phyloP scores from a whole-genome alignment of 2,113 vertebrate genomes.

The Paracyprichromis sp. region DNA sequence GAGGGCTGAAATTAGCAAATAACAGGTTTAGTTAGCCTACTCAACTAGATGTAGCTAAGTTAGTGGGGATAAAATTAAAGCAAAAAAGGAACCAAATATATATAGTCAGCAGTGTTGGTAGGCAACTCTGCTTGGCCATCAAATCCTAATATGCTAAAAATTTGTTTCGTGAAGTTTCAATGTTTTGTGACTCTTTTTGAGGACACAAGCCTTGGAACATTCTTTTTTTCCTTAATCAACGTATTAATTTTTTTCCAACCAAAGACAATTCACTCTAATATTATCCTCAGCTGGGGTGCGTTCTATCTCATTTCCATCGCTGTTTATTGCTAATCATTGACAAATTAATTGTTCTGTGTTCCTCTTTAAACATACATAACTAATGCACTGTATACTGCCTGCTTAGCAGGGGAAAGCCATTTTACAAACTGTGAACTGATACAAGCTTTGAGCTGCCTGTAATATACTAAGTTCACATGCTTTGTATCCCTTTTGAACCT shows the following conservation, averaged over 20 bases:
- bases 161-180: not conserved
- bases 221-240: not conserved
- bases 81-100: not conserved
- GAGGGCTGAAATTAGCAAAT: not conserved
- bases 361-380: constrained; percentile 22
- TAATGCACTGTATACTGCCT: constrained; percentile 8
- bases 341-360: constrained; percentile 7
- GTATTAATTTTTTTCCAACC: not conserved
- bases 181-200: not conserved
- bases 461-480: not conserved
- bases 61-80: not conserved
- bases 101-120: not conserved
- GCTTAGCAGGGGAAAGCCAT: not conserved
- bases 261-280: not conserved
- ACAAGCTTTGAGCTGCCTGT: not conserved
- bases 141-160: not conserved
- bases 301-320: constrained; percentile 5
- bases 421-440: not conserved
- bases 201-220: not conserved
- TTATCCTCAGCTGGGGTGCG: not conserved
- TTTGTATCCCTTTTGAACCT: not conserved
- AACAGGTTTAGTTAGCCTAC: not conserved
- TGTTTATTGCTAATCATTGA: constrained; percentile 21
- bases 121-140: not conserved
- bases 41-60: not conserved